Evolutionary conservation across 2,888 invertebrate genomes (phyloP).

Genomic region (Drosophila atripex): DNA sequence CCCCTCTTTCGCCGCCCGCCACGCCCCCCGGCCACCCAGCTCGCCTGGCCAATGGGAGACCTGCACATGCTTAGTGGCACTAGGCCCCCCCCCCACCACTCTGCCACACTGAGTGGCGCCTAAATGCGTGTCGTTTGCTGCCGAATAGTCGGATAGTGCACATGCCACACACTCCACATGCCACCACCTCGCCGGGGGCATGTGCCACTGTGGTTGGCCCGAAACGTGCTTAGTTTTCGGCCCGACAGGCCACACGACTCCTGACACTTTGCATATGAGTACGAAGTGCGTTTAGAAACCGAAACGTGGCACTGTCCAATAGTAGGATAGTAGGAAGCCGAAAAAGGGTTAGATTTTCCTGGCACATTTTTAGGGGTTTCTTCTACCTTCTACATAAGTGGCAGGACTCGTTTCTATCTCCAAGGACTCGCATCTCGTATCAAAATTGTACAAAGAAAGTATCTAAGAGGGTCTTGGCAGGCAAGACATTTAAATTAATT

Average conservation of each 20-base stretch:
- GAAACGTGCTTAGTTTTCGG: constrained; percentile 59
- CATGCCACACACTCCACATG: constrained; percentile 2
- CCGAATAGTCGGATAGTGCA: constrained; percentile 64
- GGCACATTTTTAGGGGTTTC: background rate
- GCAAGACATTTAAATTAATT: constrained; percentile 72
- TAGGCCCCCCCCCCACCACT: constrained; percentile 41
- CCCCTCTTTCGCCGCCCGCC: constrained; percentile 26
- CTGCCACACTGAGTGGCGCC: constrained; percentile 38
- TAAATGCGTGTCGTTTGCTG: constrained; percentile 69
- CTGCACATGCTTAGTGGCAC: constrained; percentile 78
- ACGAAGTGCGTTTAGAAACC: constrained; percentile 1
- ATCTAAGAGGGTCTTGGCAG: background rate
- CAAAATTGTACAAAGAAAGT: background rate
- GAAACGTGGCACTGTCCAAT: background rate
- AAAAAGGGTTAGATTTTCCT: background rate
- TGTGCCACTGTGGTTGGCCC: constrained; percentile 38
- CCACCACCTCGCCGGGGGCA: background rate
- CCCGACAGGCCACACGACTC: constrained; percentile 59
- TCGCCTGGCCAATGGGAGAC: constrained; percentile 75
- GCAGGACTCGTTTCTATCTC: background rate
- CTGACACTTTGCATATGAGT: constrained; percentile 30
- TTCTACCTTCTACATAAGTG: background rate
- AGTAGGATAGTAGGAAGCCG: constrained; percentile 1
- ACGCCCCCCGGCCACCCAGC: constrained; percentile 35
- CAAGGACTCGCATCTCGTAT: background rate